These are phyloP conservation scores for Drosophila pseudoobscura DNA, from an alignment of 1,140 invertebrate genomes.

Conservation along the genomic window DNA sequence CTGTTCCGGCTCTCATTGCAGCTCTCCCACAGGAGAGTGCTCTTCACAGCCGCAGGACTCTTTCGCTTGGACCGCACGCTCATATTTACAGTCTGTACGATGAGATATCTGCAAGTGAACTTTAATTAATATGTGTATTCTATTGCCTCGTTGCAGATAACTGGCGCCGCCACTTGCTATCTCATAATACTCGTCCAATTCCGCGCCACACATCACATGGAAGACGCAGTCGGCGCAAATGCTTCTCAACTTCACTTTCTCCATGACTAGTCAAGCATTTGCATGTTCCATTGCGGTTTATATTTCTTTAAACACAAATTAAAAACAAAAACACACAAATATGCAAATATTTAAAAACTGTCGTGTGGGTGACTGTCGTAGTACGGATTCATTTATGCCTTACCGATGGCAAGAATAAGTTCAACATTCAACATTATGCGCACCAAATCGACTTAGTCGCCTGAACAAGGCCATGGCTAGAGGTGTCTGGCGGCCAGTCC, in stretches of 20 bases:
- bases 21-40: slow-evolving; percentile 66
- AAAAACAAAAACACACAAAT: too few species aligned
- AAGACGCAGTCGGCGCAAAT: slow-evolving; percentile 33
- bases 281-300: too few species aligned
- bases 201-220: slow-evolving; percentile 60
- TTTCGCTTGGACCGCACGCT: slow-evolving; percentile 79
- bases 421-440: too few species aligned
- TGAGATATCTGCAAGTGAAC: background rate
- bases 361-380: too few species aligned
- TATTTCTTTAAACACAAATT: too few species aligned
- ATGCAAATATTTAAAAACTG: too few species aligned
- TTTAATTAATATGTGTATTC: background rate
- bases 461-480: too few species aligned
- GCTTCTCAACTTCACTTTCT: slow-evolving; percentile 4
- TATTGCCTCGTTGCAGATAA: slow-evolving; percentile 48
- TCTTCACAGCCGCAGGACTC: slow-evolving; percentile 74
- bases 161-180: slow-evolving; percentile 77
- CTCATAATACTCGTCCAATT: slow-evolving; percentile 79
- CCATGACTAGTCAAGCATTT: background rate
- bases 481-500: too few species aligned
- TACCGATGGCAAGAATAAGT: too few species aligned
- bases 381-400: too few species aligned
- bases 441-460: too few species aligned
- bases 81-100: slow-evolving; percentile 72
- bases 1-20: slow-evolving; percentile 74